These are phyloP conservation scores for Rhingia campestris DNA, from an alignment of 2,888 invertebrate genomes.

Conservation along the genomic window DNA sequence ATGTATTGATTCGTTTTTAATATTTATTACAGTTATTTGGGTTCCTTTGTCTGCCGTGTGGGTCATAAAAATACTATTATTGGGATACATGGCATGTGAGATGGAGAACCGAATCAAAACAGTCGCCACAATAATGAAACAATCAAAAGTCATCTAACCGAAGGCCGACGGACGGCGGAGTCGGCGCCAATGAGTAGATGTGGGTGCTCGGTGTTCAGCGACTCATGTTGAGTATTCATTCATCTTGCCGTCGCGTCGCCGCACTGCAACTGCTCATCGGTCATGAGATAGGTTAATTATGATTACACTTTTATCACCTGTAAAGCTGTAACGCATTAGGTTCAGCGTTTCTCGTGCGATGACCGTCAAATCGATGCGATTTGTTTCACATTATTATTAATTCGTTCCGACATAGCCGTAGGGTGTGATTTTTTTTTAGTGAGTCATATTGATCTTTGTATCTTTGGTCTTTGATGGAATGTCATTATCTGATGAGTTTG, in stretches of 20 bases:
- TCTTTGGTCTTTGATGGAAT: too few species aligned
- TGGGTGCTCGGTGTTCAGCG: slow-evolving; percentile 22
- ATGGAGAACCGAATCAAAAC: slow-evolving; percentile 19
- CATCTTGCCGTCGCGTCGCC: slow-evolving; percentile 25
- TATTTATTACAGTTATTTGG: not conserved
- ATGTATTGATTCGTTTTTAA: not conserved
- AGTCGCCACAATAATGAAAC: slow-evolving; percentile 13
- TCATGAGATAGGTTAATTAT: slow-evolving; percentile 33
- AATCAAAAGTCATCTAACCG: not conserved
- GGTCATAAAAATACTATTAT: slow-evolving; percentile 17
- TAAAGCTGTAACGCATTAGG: slow-evolving; percentile 11
- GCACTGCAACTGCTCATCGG: slow-evolving; percentile 10
- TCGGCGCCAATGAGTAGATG: not conserved
- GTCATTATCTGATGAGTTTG: too few species aligned
- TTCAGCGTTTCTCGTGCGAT: not conserved
- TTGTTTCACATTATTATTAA: not conserved
- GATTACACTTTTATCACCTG: slow-evolving; percentile 22
- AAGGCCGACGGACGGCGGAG: not conserved
- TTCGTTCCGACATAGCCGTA: too few species aligned
- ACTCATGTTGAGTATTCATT: slow-evolving; percentile 16
- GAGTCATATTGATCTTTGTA: too few species aligned
- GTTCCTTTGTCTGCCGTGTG: not conserved
- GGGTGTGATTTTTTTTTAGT: too few species aligned
- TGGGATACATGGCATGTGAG: not conserved
- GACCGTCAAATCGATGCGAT: slow-evolving; percentile 16